These are phyloP conservation scores for Rhopalosiphum maidis DNA, from an alignment of 1,140 invertebrate genomes.

Conservation along the genomic window DNA sequence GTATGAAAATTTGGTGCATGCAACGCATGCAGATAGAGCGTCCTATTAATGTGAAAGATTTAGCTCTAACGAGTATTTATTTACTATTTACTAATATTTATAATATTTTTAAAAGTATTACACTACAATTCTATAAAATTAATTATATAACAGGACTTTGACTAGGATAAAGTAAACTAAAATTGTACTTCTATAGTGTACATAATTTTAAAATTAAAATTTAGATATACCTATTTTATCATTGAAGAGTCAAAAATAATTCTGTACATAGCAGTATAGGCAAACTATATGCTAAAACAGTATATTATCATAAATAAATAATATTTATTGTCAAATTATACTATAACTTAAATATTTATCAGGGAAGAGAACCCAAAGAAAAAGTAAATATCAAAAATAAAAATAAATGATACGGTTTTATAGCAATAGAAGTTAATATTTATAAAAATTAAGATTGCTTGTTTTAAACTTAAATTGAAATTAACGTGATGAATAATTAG, in stretches of 20 bases:
- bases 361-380: neutral
- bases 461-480: neutral
- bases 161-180: neutral
- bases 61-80: too few species aligned
- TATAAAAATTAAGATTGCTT: neutral
- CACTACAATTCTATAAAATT: neutral
- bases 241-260: neutral
- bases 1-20: too few species aligned
- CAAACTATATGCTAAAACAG: neutral
- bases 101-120: too few species aligned
- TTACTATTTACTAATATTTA: too few species aligned
- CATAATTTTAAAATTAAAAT: slow-evolving; percentile 9
- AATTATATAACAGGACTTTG: neutral
- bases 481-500: neutral
- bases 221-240: neutral
- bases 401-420: neutral
- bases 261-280: neutral
- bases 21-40: too few species aligned
- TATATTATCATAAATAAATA: neutral
- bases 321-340: neutral
- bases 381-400: neutral
- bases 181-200: neutral
- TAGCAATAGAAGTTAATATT: neutral
- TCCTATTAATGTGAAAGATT: too few species aligned
- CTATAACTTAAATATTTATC: neutral